phyloP scores from a whole-genome alignment of 2,113 vertebrate genomes.

The Phaetusa simplex region DNA sequence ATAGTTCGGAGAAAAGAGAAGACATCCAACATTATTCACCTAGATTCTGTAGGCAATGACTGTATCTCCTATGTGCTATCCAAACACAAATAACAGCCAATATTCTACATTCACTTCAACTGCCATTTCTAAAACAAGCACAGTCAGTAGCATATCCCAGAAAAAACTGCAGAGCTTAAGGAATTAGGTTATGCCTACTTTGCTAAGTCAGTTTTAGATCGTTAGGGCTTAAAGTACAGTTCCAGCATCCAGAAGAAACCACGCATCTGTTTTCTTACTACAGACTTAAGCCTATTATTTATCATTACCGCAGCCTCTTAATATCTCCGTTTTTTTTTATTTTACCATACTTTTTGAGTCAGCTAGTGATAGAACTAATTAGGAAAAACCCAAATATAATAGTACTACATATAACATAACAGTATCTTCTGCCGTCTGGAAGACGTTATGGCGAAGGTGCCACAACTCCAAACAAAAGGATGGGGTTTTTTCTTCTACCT shows the following conservation, averaged over 20 bases:
- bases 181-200: not conserved
- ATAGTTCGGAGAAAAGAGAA: not conserved
- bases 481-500: not conserved
- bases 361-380: not conserved
- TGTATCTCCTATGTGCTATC: not conserved
- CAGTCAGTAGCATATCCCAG: not conserved
- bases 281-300: not conserved
- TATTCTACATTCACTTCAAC: not conserved
- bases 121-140: not conserved
- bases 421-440: not conserved
- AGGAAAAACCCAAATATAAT: not conserved
- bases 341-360: not conserved
- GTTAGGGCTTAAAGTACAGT: not conserved
- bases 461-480: not conserved
- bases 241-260: not conserved
- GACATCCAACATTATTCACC: not conserved
- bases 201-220: not conserved
- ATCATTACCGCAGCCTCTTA: not conserved
- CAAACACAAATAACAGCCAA: not conserved
- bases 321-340: not conserved
- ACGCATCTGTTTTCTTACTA: not conserved
- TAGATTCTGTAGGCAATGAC: not conserved
- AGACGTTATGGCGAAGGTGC: fast-evolving
- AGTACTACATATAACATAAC: not conserved
- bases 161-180: not conserved